Conservation (phyloP, 2,888 invertebrate genomes). For the Copidosoma aretas region DNA sequence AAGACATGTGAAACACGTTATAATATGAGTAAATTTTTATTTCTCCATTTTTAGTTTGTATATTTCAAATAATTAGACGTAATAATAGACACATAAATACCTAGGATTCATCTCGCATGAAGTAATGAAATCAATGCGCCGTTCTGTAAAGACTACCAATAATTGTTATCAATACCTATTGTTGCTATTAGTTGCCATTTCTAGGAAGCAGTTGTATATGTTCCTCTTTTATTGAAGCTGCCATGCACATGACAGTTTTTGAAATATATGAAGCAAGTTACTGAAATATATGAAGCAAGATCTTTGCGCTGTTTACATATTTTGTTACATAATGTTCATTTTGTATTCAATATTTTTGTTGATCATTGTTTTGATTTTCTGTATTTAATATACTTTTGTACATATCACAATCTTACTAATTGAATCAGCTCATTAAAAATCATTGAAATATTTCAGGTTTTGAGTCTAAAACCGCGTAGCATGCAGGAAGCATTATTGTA, state of each 20-base stretch:
- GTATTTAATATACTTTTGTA: not conserved
- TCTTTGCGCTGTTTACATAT: conserved; percentile 13
- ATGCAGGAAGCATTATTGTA: conserved; percentile 12
- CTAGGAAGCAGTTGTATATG: conserved; percentile 1
- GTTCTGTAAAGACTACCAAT: conserved; percentile 16
- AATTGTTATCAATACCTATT: conserved; percentile 2
- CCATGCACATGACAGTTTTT: not conserved
- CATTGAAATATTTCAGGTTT: not conserved
- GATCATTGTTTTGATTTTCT: not conserved
- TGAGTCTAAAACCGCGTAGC: not conserved
- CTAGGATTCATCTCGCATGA: not conserved
- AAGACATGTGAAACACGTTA: conserved; percentile 37
- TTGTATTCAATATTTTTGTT: not conserved
- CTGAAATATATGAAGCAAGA: not conserved
- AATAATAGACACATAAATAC: conserved; percentile 22
- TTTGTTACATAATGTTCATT: conserved; percentile 2
- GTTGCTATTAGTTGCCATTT: conserved; percentile 6
- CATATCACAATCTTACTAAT: not conserved
- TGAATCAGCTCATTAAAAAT: not conserved
- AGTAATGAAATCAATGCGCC: conserved; percentile 6
- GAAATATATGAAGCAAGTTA: not conserved
- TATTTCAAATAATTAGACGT: conserved; percentile 26
- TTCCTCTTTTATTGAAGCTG: conserved; percentile 3
- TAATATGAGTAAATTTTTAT: conserved; percentile 43
- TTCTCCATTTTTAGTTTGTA: conserved; percentile 40